A percentile compares a stretch with the other conserved stretches of the same genome.
Evolutionary conservation across 2,797 vertebrate genomes (phyloP).

Genomic region (Galagoides demidoff): DNA sequence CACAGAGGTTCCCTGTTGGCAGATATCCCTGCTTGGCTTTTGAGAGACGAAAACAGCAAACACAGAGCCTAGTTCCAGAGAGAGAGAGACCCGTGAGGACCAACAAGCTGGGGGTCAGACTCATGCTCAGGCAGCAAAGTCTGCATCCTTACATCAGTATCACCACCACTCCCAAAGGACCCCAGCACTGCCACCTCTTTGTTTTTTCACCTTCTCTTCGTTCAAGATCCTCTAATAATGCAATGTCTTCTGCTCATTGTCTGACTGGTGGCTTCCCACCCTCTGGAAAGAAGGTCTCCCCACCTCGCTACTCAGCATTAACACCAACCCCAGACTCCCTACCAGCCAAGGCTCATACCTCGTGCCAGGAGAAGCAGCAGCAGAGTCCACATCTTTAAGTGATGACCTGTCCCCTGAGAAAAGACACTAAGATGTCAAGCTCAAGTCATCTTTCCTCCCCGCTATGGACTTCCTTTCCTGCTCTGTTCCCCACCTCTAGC

Average conservation of each 20-base stretch:
- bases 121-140: neutral
- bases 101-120: neutral
- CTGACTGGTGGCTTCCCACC: neutral
- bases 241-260: neutral
- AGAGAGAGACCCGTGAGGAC: neutral
- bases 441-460: neutral
- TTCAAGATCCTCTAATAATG: neutral
- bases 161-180: neutral
- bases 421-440: neutral
- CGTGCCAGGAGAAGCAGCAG: conserved; percentile 53
- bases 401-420: neutral
- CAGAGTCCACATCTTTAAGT: conserved; percentile 43
- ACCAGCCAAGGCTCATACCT: neutral
- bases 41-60: neutral
- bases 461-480: neutral
- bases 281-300: neutral
- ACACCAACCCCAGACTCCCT: too few species aligned
- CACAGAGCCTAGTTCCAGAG: conserved; percentile 19
- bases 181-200: neutral
- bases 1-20: neutral
- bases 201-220: neutral
- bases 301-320: neutral
- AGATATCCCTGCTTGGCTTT: conserved; percentile 15
- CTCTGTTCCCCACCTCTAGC: neutral
- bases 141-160: neutral